Evolutionary conservation across 1,140 invertebrate species (phyloP).

Genomic region (Lerema accius): DNA sequence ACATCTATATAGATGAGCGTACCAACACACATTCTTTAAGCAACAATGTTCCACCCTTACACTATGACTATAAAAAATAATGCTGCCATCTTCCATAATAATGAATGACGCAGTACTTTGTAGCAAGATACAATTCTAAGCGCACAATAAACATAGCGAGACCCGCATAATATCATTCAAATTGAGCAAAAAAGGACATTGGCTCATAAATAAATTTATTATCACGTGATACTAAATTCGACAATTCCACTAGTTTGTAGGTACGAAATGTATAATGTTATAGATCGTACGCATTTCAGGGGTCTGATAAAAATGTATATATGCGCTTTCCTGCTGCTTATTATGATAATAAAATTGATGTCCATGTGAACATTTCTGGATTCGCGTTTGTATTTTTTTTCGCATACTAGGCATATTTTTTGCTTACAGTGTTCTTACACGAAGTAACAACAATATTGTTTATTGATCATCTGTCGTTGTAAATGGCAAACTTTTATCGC

Average conservation of each 20-base stretch:
- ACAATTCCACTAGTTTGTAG: conserved; percentile 34
- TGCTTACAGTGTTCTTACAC: no score
- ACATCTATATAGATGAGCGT: conserved; percentile 2
- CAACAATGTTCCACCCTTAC: neutral
- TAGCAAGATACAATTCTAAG: neutral
- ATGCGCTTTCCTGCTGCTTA: conserved; percentile 45
- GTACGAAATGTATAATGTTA: conserved; percentile 25
- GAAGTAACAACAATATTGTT: no score
- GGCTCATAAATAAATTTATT: conserved; percentile 34
- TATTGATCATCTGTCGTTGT: no score
- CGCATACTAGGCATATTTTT: no score
- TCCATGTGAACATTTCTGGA: neutral
- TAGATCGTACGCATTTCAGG: conserved; percentile 38
- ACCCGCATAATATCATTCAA: conserved; percentile 5
- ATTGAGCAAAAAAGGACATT: conserved; percentile 17
- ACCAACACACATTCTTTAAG: neutral
- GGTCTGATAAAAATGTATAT: conserved; percentile 50
- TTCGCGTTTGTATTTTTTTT: no score
- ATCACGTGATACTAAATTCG: conserved; percentile 43
- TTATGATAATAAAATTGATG: conserved; percentile 35
- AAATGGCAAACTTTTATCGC: no score
- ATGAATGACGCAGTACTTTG: neutral
- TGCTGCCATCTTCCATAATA: neutral
- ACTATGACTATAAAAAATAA: conserved; percentile 6
- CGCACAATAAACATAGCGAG: neutral